Conservation (phyloP, 2,888 invertebrate species). For the Temnothorax ravouxi region DNA sequence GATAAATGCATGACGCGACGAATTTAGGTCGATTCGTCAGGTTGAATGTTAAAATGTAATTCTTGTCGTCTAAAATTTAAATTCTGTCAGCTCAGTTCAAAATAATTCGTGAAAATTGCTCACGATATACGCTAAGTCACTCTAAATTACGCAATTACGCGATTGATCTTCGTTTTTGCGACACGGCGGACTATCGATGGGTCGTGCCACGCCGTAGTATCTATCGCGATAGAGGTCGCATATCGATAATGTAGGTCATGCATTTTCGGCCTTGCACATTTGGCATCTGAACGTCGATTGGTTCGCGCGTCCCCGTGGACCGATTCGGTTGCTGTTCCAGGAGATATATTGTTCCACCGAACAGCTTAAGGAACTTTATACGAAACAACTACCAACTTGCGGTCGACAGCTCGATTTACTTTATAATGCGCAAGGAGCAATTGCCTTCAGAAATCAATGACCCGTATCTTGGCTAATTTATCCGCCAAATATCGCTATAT, state of each 20-base stretch:
- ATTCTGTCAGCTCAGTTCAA: background rate
- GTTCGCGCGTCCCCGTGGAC: constrained; percentile 34
- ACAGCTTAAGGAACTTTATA: background rate
- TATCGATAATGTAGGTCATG: constrained; percentile 70
- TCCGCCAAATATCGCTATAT: too few species aligned
- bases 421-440: background rate
- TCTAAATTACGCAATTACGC: constrained; percentile 28
- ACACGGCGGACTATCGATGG: constrained; percentile 21
- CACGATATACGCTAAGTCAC: background rate
- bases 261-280: constrained; percentile 65
- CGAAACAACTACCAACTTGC: background rate
- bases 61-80: background rate
- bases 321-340: constrained; percentile 28
- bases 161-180: constrained; percentile 12
- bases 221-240: constrained; percentile 60
- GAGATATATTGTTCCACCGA: constrained; percentile 10
- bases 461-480: background rate
- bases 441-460: background rate
- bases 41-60: background rate
- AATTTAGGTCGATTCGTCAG: background rate
- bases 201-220: constrained; percentile 42
- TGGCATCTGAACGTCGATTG: constrained; percentile 56
- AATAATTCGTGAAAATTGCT: background rate
- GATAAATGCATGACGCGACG: background rate
- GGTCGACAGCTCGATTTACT: background rate